A percentile compares a stretch with the other conserved stretches of the same genome.
phyloP scores from a whole-genome alignment of 1,140 invertebrate genomes.

The Sinonovacula constricta region DNA sequence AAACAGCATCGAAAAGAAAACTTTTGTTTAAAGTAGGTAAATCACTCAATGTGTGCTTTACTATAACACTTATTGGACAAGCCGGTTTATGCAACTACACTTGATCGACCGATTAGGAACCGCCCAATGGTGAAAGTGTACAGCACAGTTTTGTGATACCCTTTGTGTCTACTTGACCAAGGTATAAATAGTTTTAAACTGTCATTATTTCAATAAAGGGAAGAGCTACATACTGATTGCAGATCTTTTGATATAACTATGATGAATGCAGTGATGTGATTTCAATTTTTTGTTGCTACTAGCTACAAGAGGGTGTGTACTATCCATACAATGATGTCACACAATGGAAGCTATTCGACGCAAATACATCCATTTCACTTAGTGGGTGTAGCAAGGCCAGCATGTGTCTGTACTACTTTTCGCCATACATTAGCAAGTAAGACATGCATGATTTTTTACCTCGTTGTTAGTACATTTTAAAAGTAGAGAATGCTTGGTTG shows the following conservation, averaged over 20 bases:
- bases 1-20: too few species aligned
- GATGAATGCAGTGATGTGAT: neutral
- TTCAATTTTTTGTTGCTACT: neutral
- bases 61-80: too few species aligned
- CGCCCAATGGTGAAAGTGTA: neutral
- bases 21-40: too few species aligned
- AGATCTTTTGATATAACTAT: neutral
- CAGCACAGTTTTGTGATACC: neutral
- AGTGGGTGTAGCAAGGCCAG: neutral
- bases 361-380: neutral
- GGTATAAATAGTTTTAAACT: too few species aligned
- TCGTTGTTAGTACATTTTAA: too few species aligned
- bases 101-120: neutral
- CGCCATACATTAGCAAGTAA: neutral
- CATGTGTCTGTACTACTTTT: neutral
- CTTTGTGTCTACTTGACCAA: neutral
- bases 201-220: too few species aligned
- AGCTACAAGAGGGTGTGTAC: neutral
- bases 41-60: too few species aligned
- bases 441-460: too few species aligned
- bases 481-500: too few species aligned
- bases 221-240: neutral
- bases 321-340: neutral
- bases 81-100: too few species aligned
- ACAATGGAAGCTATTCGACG: neutral